phyloP scores from a whole-genome alignment of 2,888 invertebrate genomes.

The Nymphalis c-album region DNA sequence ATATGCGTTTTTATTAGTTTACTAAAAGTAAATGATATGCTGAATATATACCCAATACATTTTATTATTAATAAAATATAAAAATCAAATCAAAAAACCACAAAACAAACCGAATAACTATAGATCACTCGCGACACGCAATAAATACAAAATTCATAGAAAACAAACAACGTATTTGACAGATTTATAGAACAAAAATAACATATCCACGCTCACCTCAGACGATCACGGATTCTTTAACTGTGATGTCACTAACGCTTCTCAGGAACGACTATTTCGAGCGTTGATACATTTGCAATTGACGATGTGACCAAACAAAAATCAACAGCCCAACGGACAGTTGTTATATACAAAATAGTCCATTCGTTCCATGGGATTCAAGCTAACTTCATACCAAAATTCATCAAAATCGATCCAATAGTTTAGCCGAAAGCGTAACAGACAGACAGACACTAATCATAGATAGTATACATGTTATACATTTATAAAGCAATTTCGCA shows the following conservation, averaged over 20 bases:
- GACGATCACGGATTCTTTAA: constrained; percentile 46
- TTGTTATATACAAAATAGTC: no score
- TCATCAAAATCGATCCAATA: no score
- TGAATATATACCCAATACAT: not conserved
- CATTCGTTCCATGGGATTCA: no score
- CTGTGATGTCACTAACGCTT: constrained; percentile 54
- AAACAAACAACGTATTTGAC: constrained; percentile 32
- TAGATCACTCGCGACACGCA: constrained; percentile 5
- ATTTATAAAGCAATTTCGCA: not conserved
- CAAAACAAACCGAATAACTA: not conserved
- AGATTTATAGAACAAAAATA: constrained; percentile 39
- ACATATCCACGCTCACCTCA: constrained; percentile 29
- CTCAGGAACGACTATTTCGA: constrained; percentile 36
- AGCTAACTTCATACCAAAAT: no score
- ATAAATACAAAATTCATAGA: constrained; percentile 13
- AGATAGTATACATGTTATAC: not conserved
- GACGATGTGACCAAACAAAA: constrained; percentile 16
- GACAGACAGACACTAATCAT: no score
- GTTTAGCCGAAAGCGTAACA: no score
- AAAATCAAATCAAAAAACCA: constrained; percentile 5
- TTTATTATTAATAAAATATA: not conserved
- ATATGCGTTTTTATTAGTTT: no score
- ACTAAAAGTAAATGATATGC: no score
- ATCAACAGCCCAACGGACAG: no score
- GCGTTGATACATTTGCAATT: constrained; percentile 41